Conservation (phyloP, 2,113 vertebrate species). For the Sisor rabdophorus region DNA sequence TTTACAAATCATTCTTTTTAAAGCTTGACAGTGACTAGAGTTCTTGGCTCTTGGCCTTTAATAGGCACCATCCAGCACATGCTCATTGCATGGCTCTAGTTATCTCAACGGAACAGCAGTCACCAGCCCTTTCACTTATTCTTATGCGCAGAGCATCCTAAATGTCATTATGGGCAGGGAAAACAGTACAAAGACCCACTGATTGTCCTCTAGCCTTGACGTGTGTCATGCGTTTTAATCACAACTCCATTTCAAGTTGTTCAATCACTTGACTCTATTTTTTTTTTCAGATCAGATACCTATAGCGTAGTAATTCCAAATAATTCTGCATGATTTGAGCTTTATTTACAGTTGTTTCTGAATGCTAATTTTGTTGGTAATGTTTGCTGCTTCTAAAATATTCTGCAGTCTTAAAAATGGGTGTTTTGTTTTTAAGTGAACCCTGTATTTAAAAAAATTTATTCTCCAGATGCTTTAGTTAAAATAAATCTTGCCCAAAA, state of each 20-base stretch:
- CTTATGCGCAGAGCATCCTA: conserved; percentile 47
- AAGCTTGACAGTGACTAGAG: conserved; percentile 57
- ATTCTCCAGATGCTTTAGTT: conserved; percentile 9
- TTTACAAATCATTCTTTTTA: conserved; percentile 53
- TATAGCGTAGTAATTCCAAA: conserved; percentile 37
- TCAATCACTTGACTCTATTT: conserved; percentile 51
- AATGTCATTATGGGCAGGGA: conserved; percentile 53
- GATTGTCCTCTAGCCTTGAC: conserved; percentile 49
- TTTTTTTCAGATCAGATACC: conserved; percentile 41
- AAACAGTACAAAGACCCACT: conserved; percentile 50
- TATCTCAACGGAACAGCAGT: conserved; percentile 43
- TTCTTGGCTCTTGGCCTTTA: conserved; percentile 43
- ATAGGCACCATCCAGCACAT: conserved; percentile 50
- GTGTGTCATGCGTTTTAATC: conserved; percentile 50
- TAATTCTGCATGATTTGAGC: conserved; percentile 34
- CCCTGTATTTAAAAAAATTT: not conserved
- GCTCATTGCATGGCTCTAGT: conserved; percentile 38
- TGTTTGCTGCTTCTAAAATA: not conserved
- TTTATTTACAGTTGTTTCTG: conserved; percentile 20
- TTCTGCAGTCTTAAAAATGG: not conserved
- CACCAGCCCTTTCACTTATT: conserved; percentile 48
- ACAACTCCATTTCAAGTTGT: conserved; percentile 43
- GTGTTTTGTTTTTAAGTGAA: not conserved
- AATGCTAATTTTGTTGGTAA: conserved; percentile 12
- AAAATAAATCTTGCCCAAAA: conserved; percentile 13